Conservation (phyloP, 2,888 invertebrate species). For the Sussaba pulchella region DNA sequence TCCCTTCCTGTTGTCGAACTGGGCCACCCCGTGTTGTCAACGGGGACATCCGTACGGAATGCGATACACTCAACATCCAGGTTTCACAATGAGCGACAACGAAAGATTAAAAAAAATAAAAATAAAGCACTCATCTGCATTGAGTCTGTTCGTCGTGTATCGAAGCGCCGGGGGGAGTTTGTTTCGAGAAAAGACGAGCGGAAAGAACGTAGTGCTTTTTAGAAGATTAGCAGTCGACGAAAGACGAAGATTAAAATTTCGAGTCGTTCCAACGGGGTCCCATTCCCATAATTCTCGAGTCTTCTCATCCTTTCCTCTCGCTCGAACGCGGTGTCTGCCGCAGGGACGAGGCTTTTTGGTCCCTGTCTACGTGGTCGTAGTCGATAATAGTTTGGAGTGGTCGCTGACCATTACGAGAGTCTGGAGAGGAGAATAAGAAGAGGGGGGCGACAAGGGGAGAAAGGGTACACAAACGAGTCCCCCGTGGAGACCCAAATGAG, state of each 20-base stretch:
- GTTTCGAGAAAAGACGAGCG: constrained; percentile 37
- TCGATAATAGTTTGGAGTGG: constrained; percentile 81
- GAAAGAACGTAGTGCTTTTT: constrained; percentile 71
- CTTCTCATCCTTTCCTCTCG: constrained; percentile 4
- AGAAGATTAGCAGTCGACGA: constrained; percentile 70
- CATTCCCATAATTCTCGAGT: constrained; percentile 24
- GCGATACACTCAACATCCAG: constrained; percentile 3
- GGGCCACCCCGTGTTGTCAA: constrained; percentile 61
- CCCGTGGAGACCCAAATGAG: constrained; percentile 80
- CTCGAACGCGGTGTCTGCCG: constrained; percentile 10
- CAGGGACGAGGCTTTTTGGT: constrained; percentile 50
- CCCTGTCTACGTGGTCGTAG: constrained; percentile 45
- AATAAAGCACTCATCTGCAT: constrained; percentile 40
- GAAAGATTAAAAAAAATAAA: constrained; percentile 30
- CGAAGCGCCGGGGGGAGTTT: constrained; percentile 55
- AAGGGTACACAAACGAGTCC: constrained; percentile 68
- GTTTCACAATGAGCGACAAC: neutral
- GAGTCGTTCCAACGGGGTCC: constrained; percentile 41
- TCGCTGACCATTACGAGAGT: constrained; percentile 77
- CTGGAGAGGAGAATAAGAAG: neutral
- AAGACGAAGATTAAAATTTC: constrained; percentile 75
- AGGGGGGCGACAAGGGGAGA: neutral
- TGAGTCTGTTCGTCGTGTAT: constrained; percentile 25
- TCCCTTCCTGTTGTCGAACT: constrained; percentile 78
- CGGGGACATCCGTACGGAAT: constrained; percentile 31